phyloP scores from a whole-genome alignment of 2,888 invertebrate species.

The Drosophila sordidula region DNA sequence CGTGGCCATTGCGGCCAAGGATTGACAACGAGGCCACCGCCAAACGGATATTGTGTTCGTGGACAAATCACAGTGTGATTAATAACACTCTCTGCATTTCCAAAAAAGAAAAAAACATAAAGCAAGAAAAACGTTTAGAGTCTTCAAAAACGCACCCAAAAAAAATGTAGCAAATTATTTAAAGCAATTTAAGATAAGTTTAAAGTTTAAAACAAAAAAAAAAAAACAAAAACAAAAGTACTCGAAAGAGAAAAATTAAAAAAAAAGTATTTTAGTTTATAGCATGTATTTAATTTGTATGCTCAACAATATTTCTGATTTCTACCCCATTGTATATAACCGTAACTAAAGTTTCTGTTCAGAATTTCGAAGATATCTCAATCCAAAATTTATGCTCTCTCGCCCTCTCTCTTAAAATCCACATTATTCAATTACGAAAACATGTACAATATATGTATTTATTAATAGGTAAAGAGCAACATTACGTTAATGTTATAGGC shows the following conservation, averaged over 20 bases:
- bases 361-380: slow-evolving; percentile 40
- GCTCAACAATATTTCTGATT: slow-evolving; percentile 29
- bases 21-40: slow-evolving; percentile 75
- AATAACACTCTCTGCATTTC: slow-evolving; percentile 40
- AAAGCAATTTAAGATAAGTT: slow-evolving; percentile 47
- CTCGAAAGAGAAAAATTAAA: slow-evolving; percentile 60
- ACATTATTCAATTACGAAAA: slow-evolving; percentile 16
- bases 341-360: slow-evolving; percentile 7
- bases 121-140: slow-evolving; percentile 13
- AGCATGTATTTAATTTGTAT: slow-evolving; percentile 28
- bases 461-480: slow-evolving; percentile 23
- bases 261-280: slow-evolving; percentile 68
- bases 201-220: slow-evolving; percentile 11
- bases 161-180: slow-evolving; percentile 39
- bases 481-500: slow-evolving; percentile 13
- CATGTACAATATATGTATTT: slow-evolving; percentile 31
- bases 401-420: slow-evolving; percentile 4
- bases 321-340: slow-evolving; percentile 43
- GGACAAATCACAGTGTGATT: slow-evolving; percentile 47
- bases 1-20: slow-evolving; percentile 82
- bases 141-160: slow-evolving; percentile 23
- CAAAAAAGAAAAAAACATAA: slow-evolving; percentile 11
- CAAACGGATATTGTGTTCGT: slow-evolving; percentile 48
- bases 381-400: slow-evolving; percentile 28
- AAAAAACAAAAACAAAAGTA: slow-evolving; percentile 45